phyloP scores from a whole-genome alignment of 2,888 invertebrate genomes.

The Rhorus exstirpatorius region DNA sequence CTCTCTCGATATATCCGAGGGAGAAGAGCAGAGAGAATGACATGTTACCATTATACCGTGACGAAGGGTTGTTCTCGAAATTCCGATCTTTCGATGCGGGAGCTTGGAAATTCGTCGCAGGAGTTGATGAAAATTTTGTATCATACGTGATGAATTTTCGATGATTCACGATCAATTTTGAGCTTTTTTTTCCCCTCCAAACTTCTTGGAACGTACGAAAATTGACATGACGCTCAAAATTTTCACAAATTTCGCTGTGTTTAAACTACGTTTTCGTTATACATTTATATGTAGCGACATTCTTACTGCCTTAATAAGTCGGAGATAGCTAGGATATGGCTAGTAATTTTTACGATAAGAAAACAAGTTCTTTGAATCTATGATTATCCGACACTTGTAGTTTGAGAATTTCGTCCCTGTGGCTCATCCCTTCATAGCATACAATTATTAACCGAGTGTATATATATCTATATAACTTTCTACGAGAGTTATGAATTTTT shows the following conservation, averaged over 20 bases:
- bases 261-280: no score
- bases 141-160: no score
- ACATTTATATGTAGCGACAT: background rate
- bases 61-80: background rate
- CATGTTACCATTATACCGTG: background rate
- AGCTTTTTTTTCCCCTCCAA: no score
- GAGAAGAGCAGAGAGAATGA: background rate
- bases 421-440: background rate
- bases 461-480: background rate
- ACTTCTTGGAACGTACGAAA: no score
- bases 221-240: no score
- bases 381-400: constrained; percentile 14
- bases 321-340: background rate
- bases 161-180: no score
- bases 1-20: background rate
- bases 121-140: no score
- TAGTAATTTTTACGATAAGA: constrained; percentile 29
- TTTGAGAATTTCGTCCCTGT: background rate
- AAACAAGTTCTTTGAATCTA: background rate
- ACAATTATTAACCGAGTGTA: background rate
- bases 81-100: background rate
- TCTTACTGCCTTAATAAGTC: constrained; percentile 1
- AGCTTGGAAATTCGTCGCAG: background rate
- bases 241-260: no score
- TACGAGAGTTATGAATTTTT: background rate